Evolutionary conservation across 2,888 invertebrate genomes (phyloP).

Genomic region (Trissolcus brochymenae): DNA sequence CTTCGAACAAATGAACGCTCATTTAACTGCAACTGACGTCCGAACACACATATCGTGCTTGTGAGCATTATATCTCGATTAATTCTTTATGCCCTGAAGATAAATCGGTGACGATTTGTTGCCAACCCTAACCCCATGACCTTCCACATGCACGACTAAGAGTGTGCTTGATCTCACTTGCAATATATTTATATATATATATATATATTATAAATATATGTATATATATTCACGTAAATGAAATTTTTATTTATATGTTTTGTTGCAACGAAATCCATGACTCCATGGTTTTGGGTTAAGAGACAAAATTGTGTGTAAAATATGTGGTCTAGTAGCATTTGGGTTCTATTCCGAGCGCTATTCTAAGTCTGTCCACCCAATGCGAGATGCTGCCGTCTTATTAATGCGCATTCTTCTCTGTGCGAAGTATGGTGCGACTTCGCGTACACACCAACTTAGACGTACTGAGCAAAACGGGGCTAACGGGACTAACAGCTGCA

Average conservation of each 20-base stretch:
- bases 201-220: too few species aligned
- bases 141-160: conserved; percentile 22
- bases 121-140: conserved; percentile 44
- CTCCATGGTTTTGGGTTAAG: conserved; percentile 29
- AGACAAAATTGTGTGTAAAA: conserved; percentile 55
- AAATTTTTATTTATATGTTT: too few species aligned
- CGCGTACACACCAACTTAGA: conserved; percentile 51
- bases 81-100: too few species aligned
- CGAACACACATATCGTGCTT: too few species aligned
- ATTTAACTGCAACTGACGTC: too few species aligned
- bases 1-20: too few species aligned
- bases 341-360: conserved; percentile 68
- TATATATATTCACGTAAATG: too few species aligned
- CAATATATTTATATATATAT: too few species aligned
- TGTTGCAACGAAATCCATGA: conserved; percentile 18
- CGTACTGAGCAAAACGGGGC: conserved; percentile 58
- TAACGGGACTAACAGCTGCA: conserved; percentile 62
- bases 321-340: conserved; percentile 62
- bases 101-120: too few species aligned
- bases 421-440: conserved; percentile 47
- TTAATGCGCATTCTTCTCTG: conserved; percentile 57
- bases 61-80: too few species aligned
- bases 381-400: conserved; percentile 56
- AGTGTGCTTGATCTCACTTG: not conserved
- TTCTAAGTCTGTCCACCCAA: conserved; percentile 64